Evolutionary conservation across 2,113 vertebrate species (phyloP).

Genomic region (Rhegmatorhina hoffmannsi): DNA sequence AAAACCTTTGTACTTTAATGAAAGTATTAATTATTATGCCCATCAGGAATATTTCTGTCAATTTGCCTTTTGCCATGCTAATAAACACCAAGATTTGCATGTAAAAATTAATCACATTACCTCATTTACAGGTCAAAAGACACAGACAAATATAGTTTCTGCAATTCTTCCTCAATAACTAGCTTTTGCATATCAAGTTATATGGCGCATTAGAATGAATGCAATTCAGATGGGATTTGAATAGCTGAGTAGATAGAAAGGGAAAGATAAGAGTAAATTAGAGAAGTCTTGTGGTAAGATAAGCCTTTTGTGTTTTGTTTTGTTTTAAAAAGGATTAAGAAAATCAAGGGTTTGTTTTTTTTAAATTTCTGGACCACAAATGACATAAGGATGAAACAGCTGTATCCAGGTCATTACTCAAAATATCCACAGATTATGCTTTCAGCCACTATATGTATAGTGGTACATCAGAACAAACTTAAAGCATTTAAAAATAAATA

Average conservation of each 20-base stretch:
- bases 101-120: constrained; percentile 23
- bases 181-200: constrained; percentile 37
- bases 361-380: neutral
- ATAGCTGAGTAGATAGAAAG: neutral
- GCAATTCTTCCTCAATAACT: constrained; percentile 48
- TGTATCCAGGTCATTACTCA: neutral
- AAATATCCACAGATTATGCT: neutral
- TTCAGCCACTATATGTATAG: neutral
- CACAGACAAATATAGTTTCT: constrained; percentile 52
- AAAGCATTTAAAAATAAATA: neutral
- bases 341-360: neutral
- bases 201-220: constrained; percentile 24
- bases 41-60: constrained; percentile 12
- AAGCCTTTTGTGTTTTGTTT: neutral
- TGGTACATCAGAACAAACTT: neutral
- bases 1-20: constrained; percentile 4
- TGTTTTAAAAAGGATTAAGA: neutral
- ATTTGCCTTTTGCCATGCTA: constrained; percentile 35
- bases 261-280: neutral
- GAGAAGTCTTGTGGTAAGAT: neutral
- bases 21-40: constrained; percentile 46
- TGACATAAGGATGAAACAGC: neutral
- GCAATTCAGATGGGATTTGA: constrained; percentile 28
- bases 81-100: neutral
- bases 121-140: constrained; percentile 57